Evolutionary conservation across 1,140 invertebrate genomes (phyloP).

Genomic region (Lanistes nyassanus): DNA sequence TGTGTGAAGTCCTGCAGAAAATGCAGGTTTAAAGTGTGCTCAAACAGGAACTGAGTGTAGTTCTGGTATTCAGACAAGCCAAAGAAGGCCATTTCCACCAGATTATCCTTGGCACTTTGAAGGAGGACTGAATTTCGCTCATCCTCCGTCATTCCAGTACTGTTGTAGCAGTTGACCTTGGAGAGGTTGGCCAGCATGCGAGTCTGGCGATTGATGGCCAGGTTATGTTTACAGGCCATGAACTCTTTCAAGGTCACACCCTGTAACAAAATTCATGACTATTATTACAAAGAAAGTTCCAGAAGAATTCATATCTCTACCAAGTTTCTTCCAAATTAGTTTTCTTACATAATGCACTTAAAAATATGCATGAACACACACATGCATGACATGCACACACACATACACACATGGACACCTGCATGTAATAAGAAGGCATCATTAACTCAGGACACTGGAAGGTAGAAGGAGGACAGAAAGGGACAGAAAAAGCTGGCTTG

Average conservation of each 20-base stretch:
- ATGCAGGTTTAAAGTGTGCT: constrained; percentile 94
- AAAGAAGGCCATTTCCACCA: constrained; percentile 95
- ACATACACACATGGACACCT: background rate
- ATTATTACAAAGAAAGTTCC: background rate
- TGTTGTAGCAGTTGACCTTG: constrained; percentile 95
- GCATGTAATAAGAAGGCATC: constrained; percentile 5
- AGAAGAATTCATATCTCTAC: too few relatives aligned
- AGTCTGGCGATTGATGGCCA: constrained; percentile 96
- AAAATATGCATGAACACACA: background rate
- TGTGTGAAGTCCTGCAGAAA: constrained; percentile 56
- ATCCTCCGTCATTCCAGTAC: constrained; percentile 75
- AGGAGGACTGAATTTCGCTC: constrained; percentile 83
- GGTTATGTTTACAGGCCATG: constrained; percentile 88
- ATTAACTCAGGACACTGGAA: too few relatives aligned
- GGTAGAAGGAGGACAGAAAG: too few relatives aligned
- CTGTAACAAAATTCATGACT: background rate
- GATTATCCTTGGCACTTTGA: constrained; percentile 93
- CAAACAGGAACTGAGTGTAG: constrained; percentile 95
- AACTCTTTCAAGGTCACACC: constrained; percentile 84
- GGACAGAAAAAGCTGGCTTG: too few relatives aligned
- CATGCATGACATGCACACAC: background rate
- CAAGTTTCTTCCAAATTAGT: too few relatives aligned
- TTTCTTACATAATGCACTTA: background rate
- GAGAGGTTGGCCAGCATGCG: constrained; percentile 92
- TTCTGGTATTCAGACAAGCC: constrained; percentile 94